A percentile compares a stretch with the other conserved stretches of the same genome.
Conservation (phyloP, 2,888 invertebrate genomes). For the Vannuccia rotundouncinata region DNA sequence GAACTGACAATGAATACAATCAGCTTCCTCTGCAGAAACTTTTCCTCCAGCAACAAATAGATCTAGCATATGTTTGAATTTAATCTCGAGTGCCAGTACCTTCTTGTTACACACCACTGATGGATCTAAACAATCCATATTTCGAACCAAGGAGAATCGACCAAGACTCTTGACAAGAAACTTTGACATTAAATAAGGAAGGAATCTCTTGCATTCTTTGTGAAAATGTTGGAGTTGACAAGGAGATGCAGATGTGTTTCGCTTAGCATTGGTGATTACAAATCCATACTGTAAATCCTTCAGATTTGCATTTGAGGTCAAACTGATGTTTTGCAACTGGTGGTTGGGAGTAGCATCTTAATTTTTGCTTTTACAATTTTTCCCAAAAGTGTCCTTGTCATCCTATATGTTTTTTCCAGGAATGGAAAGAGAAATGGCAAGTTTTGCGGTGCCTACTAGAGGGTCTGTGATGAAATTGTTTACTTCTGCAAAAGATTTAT, state of each 20-base stretch:
- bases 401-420: background rate
- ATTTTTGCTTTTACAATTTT: background rate
- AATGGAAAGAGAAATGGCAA: background rate
- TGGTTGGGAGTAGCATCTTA: background rate
- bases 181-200: background rate
- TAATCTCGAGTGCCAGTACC: background rate
- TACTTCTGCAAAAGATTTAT: background rate
- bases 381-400: background rate
- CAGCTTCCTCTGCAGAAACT: background rate
- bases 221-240: background rate
- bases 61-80: background rate
- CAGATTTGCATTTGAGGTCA: background rate
- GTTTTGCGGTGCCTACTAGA: background rate
- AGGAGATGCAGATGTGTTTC: background rate
- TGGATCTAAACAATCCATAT: background rate
- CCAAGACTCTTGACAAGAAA: background rate
- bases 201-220: background rate
- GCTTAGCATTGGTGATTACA: background rate
- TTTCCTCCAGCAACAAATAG: background rate
- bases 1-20: background rate
- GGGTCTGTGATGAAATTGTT: background rate
- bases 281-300: background rate
- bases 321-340: background rate
- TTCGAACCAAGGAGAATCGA: background rate
- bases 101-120: background rate